These are phyloP conservation scores for Eristalis tenax DNA, from an alignment of 2,888 invertebrate genomes.

Conservation along the genomic window DNA sequence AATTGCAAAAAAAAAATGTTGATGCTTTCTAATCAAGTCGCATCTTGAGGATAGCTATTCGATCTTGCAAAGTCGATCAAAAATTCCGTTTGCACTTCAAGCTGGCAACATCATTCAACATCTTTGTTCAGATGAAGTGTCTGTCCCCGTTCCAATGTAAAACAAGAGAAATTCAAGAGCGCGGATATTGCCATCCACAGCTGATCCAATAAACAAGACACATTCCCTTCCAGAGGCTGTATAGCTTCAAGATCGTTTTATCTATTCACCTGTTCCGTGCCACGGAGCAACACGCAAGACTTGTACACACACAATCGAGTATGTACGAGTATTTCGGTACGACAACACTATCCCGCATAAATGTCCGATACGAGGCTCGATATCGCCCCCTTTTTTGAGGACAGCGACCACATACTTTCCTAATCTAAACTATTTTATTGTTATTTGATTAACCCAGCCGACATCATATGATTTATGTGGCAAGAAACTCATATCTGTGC, in stretches of 20 bases:
- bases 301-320: background rate
- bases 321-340: background rate
- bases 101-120: constrained; percentile 21
- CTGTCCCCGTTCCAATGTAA: background rate
- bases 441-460: constrained; percentile 70
- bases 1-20: no score
- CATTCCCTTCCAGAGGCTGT: background rate
- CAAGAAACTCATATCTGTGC: constrained; percentile 54
- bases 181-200: constrained; percentile 43
- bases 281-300: background rate
- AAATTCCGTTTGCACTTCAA: background rate
- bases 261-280: background rate
- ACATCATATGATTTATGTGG: constrained; percentile 67
- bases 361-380: constrained; percentile 38
- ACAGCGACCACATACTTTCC: constrained; percentile 58
- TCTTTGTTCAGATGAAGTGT: constrained; percentile 6
- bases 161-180: constrained; percentile 8
- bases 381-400: constrained; percentile 34
- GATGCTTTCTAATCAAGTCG: no score
- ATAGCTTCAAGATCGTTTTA: background rate
- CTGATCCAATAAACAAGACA: constrained; percentile 49
- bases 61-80: background rate
- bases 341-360: background rate
- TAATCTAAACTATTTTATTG: constrained; percentile 72
- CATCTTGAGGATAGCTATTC: no score